Evolutionary conservation across 2,797 vertebrate genomes (phyloP).

Genomic region (Sebastes oblongus): DNA sequence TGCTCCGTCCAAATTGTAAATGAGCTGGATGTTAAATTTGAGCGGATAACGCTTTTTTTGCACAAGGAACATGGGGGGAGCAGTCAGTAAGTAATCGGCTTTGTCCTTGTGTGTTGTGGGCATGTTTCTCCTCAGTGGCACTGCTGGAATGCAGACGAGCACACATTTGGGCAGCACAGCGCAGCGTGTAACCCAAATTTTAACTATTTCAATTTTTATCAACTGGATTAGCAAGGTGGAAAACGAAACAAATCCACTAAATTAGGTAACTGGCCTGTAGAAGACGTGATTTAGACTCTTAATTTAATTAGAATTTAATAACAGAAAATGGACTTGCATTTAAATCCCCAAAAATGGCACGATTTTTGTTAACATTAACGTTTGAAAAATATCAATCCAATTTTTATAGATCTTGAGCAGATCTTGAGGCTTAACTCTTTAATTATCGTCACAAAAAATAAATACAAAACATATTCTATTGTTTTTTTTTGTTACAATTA

Average conservation of each 20-base stretch:
- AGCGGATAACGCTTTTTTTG: not conserved
- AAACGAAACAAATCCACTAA: slow-evolving; percentile 40
- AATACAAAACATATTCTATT: not conserved
- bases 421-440: not conserved
- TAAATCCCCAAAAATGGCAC: not conserved
- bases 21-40: slow-evolving; percentile 28
- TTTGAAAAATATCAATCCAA: not conserved
- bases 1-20: slow-evolving; percentile 48
- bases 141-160: slow-evolving; percentile 68
- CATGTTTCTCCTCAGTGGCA: slow-evolving; percentile 40
- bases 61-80: not conserved
- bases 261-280: not conserved
- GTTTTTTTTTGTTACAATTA: not conserved
- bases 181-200: slow-evolving; percentile 10
- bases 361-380: not conserved
- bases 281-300: not conserved
- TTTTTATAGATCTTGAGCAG: not conserved
- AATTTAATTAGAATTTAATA: slow-evolving; percentile 5
- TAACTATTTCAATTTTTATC: slow-evolving; percentile 24
- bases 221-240: not conserved
- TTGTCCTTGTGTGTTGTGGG: slow-evolving; percentile 49
- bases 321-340: not conserved
- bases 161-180: slow-evolving; percentile 39
- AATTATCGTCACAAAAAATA: not conserved
- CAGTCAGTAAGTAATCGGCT: slow-evolving; percentile 22